Base-by-base conservation (phyloP, 2,113 vertebrate genomes). In the Trinectes maculatus region DNA sequence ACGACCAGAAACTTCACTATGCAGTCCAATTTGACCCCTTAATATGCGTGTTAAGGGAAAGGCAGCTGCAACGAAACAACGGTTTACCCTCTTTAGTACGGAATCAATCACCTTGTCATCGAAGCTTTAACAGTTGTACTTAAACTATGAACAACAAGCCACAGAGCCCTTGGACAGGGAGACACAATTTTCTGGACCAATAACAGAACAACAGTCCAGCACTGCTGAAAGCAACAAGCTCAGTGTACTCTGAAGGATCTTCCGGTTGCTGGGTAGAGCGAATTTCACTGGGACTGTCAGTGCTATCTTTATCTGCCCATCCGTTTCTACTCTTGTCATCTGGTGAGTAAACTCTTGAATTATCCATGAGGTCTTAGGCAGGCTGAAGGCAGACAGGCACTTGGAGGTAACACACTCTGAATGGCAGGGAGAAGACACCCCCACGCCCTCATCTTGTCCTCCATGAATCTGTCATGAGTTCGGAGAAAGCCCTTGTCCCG, bases 191-290 rank as follows among this genome's bases (percentile, higher is more conserved):
- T 24, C n/a, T 2, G n/a, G 62, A 43, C 18, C 43, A 28, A 10
- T 62, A 25, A 66, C 16, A 36, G 36, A 24, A 24, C 62, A 57
- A 31, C 60, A 51, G 36, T 29, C 12, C 51, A 19, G 34, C 25
- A 28, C 34, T 24, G 58, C 47, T 44, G 2, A 51, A 31, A 53
- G 39, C 43, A 33, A 24, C n/a, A 1, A 29, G 51, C 54, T 70
- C 46, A 2, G 52, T 15, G 24, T 13, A 11, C 47, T 69, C 36
- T 2, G 21, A n/a, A 63, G 61, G 55, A 22, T 73, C 46, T 21
- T 70, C 65, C 56, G 62, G 80, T 89, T 86, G 82, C 85, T 26
- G 78, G 78, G 82, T 83, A 86, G 78, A 80, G 33, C 29, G 44
- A 53, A 44, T 72, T 65, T 72, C 64, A 48, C 26, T 34, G 21